Percentiles rank a stretch among this genome's conserved stretches.
Conservation (phyloP, 2,797 vertebrate species). For the Oryzias dopingdopingensis region DNA sequence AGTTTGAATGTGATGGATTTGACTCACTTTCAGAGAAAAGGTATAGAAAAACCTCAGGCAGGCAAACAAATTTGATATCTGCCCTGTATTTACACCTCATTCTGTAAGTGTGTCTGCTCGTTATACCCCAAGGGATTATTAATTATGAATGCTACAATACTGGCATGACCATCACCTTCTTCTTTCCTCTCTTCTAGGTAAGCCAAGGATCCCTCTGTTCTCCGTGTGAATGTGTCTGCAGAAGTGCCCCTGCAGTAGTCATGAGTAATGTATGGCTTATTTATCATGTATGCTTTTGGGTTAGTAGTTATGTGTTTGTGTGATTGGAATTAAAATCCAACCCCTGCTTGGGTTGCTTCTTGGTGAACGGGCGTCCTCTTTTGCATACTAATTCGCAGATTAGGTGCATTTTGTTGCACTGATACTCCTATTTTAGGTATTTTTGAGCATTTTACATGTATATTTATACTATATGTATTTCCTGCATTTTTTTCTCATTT, state of each 20-base stretch:
- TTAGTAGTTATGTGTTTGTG: slow-evolving; percentile 47
- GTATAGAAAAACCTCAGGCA: slow-evolving; percentile 14
- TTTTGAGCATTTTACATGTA: too few species aligned
- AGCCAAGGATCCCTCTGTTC: slow-evolving; percentile 35
- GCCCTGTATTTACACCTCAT: slow-evolving; percentile 28
- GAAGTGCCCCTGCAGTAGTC: slow-evolving; percentile 35
- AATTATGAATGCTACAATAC: slow-evolving; percentile 46
- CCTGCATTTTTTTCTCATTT: too few species aligned
- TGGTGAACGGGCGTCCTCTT: too few species aligned
- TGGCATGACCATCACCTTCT: slow-evolving; percentile 34
- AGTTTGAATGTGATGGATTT: slow-evolving; percentile 1
- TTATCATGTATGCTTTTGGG: slow-evolving; percentile 31
- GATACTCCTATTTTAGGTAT: too few species aligned
- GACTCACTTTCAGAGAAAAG: slow-evolving; percentile 12
- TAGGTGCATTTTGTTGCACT: too few species aligned
- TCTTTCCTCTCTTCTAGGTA: slow-evolving; percentile 63
- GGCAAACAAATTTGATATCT: slow-evolving; percentile 23
- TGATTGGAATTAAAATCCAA: slow-evolving; percentile 44
- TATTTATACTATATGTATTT: too few species aligned
- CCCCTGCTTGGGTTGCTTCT: neutral
- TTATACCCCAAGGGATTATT: slow-evolving; percentile 34
- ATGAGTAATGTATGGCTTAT: slow-evolving; percentile 70
- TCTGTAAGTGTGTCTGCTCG: slow-evolving; percentile 12
- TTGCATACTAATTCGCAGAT: too few species aligned
- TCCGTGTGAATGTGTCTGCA: slow-evolving; percentile 20